phyloP scores from a whole-genome alignment of 2,888 invertebrate genomes.

The Agrotis clavis region DNA sequence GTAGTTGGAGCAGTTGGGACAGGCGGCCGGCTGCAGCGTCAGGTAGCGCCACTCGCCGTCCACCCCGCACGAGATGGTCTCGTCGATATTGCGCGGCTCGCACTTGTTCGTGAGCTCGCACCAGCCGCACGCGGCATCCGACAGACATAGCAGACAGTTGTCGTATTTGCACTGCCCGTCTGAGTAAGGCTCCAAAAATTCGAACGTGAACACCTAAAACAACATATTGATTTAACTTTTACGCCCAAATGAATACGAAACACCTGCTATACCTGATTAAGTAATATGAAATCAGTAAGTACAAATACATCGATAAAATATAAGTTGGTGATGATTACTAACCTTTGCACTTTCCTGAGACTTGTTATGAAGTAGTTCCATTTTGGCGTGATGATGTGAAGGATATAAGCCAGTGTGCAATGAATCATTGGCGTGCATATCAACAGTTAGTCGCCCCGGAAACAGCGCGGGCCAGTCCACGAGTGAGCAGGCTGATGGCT shows the following conservation, averaged over 20 bases:
- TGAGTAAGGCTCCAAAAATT: slow-evolving; percentile 97
- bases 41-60: slow-evolving; percentile 94
- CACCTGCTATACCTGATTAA: too few species aligned
- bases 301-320: too few species aligned
- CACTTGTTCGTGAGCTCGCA: slow-evolving; percentile 95
- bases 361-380: slow-evolving; percentile 95
- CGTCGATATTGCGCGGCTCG: slow-evolving; percentile 93
- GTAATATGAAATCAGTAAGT: too few species aligned
- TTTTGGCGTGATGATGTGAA: slow-evolving; percentile 94
- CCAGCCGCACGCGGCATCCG: slow-evolving; percentile 98
- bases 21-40: slow-evolving; percentile 95
- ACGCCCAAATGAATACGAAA: too few species aligned
- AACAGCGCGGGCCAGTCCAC: slow-evolving; percentile 93
- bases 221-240: background rate
- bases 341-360: slow-evolving; percentile 94
- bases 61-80: slow-evolving; percentile 91
- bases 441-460: slow-evolving; percentile 92
- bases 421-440: slow-evolving; percentile 93
- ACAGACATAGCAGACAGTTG: slow-evolving; percentile 96
- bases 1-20: slow-evolving; percentile 97
- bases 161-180: slow-evolving; percentile 95
- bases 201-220: slow-evolving; percentile 94
- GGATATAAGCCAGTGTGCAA: slow-evolving; percentile 91
- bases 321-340: too few species aligned
- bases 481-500: slow-evolving; percentile 93